These are phyloP conservation scores for Papilio machaon DNA, from an alignment of 1,140 invertebrate genomes.

Conservation along the genomic window DNA sequence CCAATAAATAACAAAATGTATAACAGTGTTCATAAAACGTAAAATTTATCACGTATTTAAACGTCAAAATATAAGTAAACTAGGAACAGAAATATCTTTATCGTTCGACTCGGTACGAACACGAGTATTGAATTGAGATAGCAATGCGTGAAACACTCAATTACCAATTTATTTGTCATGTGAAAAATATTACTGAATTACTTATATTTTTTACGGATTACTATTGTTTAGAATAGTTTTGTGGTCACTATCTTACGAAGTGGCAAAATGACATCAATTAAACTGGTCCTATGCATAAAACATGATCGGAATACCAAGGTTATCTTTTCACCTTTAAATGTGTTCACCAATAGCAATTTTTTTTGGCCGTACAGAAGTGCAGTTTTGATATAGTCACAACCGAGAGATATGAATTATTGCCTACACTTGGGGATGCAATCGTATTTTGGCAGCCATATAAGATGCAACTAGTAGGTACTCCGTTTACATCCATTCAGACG, in stretches of 20 bases:
- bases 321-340: neutral
- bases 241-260: neutral
- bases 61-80: conserved; percentile 23
- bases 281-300: neutral
- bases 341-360: neutral
- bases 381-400: neutral
- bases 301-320: neutral
- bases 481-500: neutral
- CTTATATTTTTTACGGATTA: neutral
- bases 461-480: conserved; percentile 12
- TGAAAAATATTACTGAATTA: neutral
- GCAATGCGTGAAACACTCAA: conserved; percentile 2
- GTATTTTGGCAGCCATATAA: neutral
- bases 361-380: neutral
- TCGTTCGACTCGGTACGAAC: neutral
- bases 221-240: neutral
- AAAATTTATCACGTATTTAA: conserved; percentile 13
- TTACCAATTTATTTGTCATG: neutral
- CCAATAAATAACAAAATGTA: conserved; percentile 17
- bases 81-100: conserved; percentile 23
- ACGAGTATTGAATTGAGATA: neutral
- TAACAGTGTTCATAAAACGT: neutral
- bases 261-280: neutral
- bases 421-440: neutral
- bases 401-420: neutral